Evolutionary conservation across 2,113 vertebrate genomes (phyloP).

Genomic region (Melanerpes aurifrons): DNA sequence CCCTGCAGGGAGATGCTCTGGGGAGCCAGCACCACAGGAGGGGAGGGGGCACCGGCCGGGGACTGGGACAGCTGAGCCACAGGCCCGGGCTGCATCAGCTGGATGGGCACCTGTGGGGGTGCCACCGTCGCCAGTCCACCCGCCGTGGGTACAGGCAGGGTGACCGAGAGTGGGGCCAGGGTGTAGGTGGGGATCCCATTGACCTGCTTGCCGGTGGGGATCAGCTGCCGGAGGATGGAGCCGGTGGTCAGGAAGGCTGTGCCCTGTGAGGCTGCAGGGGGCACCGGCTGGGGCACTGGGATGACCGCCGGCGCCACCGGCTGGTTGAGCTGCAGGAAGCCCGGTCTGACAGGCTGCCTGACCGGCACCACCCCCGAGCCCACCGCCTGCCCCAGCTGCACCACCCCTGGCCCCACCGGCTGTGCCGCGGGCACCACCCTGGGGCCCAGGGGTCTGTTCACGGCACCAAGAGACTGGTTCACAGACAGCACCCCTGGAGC

Average conservation of each 20-base stretch:
- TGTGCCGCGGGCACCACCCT: slow-evolving; percentile 76
- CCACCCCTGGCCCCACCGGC: slow-evolving; percentile 63
- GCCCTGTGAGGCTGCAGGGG: slow-evolving; percentile 69
- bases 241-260: slow-evolving; percentile 86
- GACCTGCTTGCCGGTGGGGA: slow-evolving; percentile 92
- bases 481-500: slow-evolving; percentile 63
- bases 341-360: slow-evolving; percentile 75
- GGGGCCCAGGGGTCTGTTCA: background rate
- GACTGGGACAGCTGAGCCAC: slow-evolving; percentile 67
- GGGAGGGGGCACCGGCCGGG: slow-evolving; percentile 70
- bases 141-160: slow-evolving; percentile 78
- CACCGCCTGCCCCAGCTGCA: slow-evolving; percentile 80
- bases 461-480: slow-evolving; percentile 45
- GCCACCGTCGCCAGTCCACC: slow-evolving; percentile 67
- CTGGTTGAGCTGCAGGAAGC: slow-evolving; percentile 80
- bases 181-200: slow-evolving; percentile 96
- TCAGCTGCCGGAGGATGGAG: slow-evolving; percentile 89
- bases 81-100: slow-evolving; percentile 75
- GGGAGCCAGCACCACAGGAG: slow-evolving; percentile 59
- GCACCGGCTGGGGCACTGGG: slow-evolving; percentile 73
- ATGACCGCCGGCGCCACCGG: slow-evolving; percentile 72
- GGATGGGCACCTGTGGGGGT: slow-evolving; percentile 75
- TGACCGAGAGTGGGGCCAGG: slow-evolving; percentile 88
- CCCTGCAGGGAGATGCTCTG: slow-evolving; percentile 29
- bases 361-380: slow-evolving; percentile 76